Base-by-base conservation (phyloP, 2,797 vertebrate species). In the Apodemus agrarius region DNA sequence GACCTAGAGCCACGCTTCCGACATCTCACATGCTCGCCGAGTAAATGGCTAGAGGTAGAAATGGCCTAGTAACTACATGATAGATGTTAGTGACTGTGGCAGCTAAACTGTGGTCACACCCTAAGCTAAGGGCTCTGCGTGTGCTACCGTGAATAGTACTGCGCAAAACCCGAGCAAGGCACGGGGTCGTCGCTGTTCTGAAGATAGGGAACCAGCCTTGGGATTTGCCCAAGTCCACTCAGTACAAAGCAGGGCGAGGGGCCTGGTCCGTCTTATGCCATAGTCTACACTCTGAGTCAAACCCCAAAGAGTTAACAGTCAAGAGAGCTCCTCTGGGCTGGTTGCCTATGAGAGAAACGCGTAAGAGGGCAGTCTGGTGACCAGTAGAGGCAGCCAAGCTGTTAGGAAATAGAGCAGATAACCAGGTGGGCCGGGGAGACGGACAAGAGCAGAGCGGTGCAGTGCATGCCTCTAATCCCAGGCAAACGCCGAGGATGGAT, bases 391-490 rank as follows among this genome's bases (percentile, higher is more conserved):
- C 90, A 89, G 90, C 61, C 76, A 83, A 89, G 78, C 61, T 26
- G 34, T 83, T 37, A 52, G 40, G 79, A 89, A 65, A 72, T 81
- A 83, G 72, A 74, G 40, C 22, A 83, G 81, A 92, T 22, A 89
- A 61, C 82, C 81, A 89, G 85, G 61, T 93, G 65, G 89, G 85
- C 89, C 94, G 97, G 93, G 96, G 82, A 72, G 88, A 86, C 91
- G 75, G 63, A 87, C 75, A 22, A 2, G 1, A 81, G 72, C 57
- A 11, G 54, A 61, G 57, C 26, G 8, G 11, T 22, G 5, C 61
- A 29, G 72, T 22, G 13, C 19, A 34, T 16, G 57, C 29, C 16
- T 63, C 24, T 75, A 43, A 59, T 31, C 52, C 40, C 74, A 78
- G 54, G 34, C 43, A 24, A 90, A 65, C 26, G 34, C 43, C 37